Conservation (phyloP, 2,888 invertebrate genomes). For the Hipparchia sbordonii region DNA sequence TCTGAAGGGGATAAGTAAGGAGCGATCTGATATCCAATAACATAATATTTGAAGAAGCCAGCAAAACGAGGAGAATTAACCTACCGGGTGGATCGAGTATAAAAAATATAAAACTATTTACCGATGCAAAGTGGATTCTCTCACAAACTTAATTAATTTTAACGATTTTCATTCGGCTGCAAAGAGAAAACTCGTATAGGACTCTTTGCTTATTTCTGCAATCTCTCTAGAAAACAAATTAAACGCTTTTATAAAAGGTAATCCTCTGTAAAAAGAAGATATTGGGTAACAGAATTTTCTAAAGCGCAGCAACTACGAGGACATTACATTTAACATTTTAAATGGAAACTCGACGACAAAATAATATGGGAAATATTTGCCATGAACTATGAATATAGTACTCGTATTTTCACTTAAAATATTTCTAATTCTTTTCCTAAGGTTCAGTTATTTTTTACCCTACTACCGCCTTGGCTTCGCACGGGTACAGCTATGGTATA, state of each 20-base stretch:
- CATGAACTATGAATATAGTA: neutral
- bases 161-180: conserved; percentile 22
- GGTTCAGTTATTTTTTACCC: neutral
- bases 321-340: neutral
- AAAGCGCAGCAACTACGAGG: neutral
- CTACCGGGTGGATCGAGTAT: neutral
- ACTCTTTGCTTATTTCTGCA: conserved; percentile 15
- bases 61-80: neutral
- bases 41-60: neutral
- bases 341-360: neutral
- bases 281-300: conserved; percentile 11
- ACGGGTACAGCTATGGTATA: no score
- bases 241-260: conserved; percentile 17
- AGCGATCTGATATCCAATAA: no score
- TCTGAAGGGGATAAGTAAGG: neutral
- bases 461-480: no score
- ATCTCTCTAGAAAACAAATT: conserved; percentile 17
- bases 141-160: conserved; percentile 18
- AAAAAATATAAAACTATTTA: conserved; percentile 10
- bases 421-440: neutral
- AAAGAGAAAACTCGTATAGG: neutral
- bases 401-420: neutral
- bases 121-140: conserved; percentile 15
- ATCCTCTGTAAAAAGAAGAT: conserved; percentile 12
- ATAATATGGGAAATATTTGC: neutral